Percentiles rank a stretch among this genome's conserved stretches.
phyloP scores from a whole-genome alignment of 2,888 invertebrate genomes.

The Diadegma fenestrale region DNA sequence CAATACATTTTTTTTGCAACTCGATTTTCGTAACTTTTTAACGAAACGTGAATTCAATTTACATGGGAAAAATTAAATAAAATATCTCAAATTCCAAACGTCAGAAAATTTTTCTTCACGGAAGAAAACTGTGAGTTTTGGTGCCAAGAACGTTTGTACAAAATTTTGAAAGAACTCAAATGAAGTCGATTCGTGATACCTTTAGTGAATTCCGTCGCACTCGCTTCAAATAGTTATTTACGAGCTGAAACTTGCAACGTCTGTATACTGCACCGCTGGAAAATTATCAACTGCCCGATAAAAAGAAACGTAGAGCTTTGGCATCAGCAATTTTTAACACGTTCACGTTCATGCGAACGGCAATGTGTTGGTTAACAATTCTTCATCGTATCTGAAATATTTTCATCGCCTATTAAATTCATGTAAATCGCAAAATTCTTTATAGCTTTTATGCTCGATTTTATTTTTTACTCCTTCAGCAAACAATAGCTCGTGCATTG shows the following conservation, averaged over 20 bases:
- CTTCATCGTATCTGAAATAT: background rate
- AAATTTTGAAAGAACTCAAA: too few species aligned
- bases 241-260: background rate
- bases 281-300: background rate
- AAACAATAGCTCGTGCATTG: too few species aligned
- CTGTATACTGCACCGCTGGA: background rate
- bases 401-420: background rate
- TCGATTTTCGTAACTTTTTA: too few species aligned
- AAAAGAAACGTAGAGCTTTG: background rate
- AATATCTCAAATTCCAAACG: too few species aligned
- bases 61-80: too few species aligned
- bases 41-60: too few species aligned
- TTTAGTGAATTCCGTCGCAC: background rate
- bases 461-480: too few species aligned
- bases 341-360: background rate
- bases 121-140: too few species aligned
- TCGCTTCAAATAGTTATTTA: background rate
- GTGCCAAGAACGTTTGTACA: too few species aligned
- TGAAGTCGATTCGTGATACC: too few species aligned
- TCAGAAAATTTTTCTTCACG: too few species aligned
- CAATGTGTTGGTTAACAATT: background rate
- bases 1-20: too few species aligned
- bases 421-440: background rate
- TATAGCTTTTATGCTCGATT: background rate
- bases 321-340: background rate